Base-by-base conservation (phyloP, 2,888 invertebrate species). In the Latrodectus hesperus region DNA sequence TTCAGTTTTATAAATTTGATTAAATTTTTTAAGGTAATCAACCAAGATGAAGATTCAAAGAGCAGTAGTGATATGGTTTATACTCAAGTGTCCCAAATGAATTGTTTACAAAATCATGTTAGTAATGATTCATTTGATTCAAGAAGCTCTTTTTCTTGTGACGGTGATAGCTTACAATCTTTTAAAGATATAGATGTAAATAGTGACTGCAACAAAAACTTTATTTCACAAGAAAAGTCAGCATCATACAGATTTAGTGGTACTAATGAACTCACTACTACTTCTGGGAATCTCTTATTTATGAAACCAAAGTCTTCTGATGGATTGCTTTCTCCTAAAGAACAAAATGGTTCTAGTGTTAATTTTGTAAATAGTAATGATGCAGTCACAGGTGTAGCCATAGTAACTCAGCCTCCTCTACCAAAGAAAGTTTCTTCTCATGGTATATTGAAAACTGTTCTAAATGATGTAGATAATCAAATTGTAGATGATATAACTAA, bases 21-120 rank as follows among this genome's bases (percentile, higher is more conserved):
- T 60, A 52, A 51, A 70, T 60, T 84, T 12, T 83, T 90, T 49
- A 77, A 90, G 86, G 89, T 90, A 12, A 90, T 89, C 55, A 68
- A 82, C 55, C 88, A 88, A 51, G 90, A 89, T 65, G 89, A 89
- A 67, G 89, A 89, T 60, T 89, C 90, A 9, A 90, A 87, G 74
- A 81, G 82, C 17, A 67, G 73, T 52, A 65, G 17, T 11, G 85
- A 89, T 12, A 75, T 51, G 52, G 70, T 67, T 17, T 74, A 72
- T 17, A 71, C 80, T 77, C 90, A 91, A 89, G 90, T 91, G 86
- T 90, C 91, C 14, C 90, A 87, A 82, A 91, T 91, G 79, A 91
- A 90, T 71, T 89, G 90, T 26, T 73, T 90, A 55, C 91, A 91
- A 83, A 91, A 91, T 83, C 86, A 90, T 85, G n/a, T 89, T 5